phyloP scores from a whole-genome alignment of 37 sponge, comb jelly and placozoan species.

The Axinella damicornis region DNA sequence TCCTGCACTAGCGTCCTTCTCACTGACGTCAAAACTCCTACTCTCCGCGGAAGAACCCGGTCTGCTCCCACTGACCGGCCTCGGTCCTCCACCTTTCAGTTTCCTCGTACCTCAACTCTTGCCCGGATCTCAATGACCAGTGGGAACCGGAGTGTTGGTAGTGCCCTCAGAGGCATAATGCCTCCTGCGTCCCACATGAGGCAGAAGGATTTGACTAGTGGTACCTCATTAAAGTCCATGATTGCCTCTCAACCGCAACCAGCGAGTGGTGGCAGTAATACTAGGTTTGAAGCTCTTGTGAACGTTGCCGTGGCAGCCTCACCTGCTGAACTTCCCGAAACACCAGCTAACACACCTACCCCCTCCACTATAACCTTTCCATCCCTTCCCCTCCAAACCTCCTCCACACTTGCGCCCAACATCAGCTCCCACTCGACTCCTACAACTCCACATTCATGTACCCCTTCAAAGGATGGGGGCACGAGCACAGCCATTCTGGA shows the following conservation, averaged over 20 bases:
- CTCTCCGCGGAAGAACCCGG: slow-evolving; percentile 49
- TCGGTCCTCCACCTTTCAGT: slow-evolving; percentile 24
- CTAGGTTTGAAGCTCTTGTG: slow-evolving; percentile 75
- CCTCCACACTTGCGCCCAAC: neutral
- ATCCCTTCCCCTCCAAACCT: neutral
- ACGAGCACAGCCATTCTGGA: slow-evolving; percentile 33
- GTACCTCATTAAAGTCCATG: slow-evolving; percentile 42
- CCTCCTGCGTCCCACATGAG: slow-evolving; percentile 24
- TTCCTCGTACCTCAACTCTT: slow-evolving; percentile 31
- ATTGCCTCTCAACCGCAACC: slow-evolving; percentile 26
- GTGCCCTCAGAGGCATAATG: neutral
- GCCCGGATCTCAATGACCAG: slow-evolving; percentile 31
- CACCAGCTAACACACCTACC: neutral
- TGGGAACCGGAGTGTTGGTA: neutral
- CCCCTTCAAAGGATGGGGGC: slow-evolving; percentile 6
- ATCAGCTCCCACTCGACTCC: neutral
- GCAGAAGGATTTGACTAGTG: neutral
- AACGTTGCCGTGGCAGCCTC: slow-evolving; percentile 77
- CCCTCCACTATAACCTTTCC: neutral
- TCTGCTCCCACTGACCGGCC: slow-evolving; percentile 64
- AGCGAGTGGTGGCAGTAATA: neutral
- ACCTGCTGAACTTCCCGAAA: slow-evolving; percentile 64
- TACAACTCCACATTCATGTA: neutral
- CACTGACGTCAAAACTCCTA: slow-evolving; percentile 52
- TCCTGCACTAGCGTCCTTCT: slow-evolving; percentile 61